phyloP scores from a whole-genome alignment of 1,140 invertebrate species.

The Aphelenchoides avenae region DNA sequence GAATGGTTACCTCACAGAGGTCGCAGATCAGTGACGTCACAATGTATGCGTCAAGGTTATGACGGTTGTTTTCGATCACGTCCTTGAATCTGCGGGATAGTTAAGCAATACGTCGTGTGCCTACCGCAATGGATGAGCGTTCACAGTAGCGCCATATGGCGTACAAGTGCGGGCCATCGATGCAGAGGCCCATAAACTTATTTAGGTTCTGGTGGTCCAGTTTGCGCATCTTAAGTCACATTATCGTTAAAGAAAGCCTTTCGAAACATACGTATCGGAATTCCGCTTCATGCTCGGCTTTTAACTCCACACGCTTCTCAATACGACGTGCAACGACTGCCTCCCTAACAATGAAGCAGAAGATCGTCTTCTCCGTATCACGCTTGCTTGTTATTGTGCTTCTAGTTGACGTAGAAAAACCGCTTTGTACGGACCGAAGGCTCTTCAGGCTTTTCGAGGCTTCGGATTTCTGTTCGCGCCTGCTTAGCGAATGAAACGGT shows the following conservation, averaged over 20 bases:
- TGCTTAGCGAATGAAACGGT: conserved; percentile 25
- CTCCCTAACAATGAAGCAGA: conserved; percentile 21
- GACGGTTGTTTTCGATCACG: conserved; percentile 1
- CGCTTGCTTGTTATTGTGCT: no score
- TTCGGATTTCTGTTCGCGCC: no score
- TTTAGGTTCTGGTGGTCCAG: conserved; percentile 15
- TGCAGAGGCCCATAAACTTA: conserved; percentile 20
- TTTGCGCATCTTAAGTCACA: conserved; percentile 11
- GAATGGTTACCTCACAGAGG: not conserved
- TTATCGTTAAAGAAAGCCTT: no score
- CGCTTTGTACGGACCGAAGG: no score
- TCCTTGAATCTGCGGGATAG: not conserved
- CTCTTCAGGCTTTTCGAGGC: no score
- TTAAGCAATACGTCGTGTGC: not conserved
- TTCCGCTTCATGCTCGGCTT: no score
- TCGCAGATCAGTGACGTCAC: not conserved
- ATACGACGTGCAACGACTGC: conserved; percentile 34
- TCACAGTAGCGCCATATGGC: conserved; percentile 15
- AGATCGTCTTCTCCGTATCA: no score
- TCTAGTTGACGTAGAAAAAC: no score
- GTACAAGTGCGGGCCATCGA: conserved; percentile 7
- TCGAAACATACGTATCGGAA: no score
- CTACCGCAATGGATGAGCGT: conserved; percentile 7
- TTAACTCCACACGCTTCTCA: no score
- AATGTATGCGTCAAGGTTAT: conserved; percentile 4